Percentiles rank a stretch among this genome's conserved stretches.
phyloP scores from a whole-genome alignment of 2,888 invertebrate species.

The Drosophila anceps region DNA sequence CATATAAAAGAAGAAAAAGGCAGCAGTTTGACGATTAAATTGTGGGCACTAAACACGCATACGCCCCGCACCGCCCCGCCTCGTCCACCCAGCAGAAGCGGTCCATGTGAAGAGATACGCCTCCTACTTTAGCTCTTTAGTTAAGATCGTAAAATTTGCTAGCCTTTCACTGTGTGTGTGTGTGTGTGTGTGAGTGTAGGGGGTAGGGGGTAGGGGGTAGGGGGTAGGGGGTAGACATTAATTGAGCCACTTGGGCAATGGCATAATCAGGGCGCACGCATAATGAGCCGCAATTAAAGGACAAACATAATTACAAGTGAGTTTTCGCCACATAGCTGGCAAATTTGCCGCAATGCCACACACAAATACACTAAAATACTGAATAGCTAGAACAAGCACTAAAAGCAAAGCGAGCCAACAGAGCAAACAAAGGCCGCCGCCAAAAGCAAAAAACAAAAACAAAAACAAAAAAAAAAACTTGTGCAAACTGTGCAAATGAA shows the following conservation, averaged over 20 bases:
- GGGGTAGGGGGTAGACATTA: slow-evolving; percentile 67
- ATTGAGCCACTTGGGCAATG: slow-evolving; percentile 77
- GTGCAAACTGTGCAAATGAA: slow-evolving; percentile 77
- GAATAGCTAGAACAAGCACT: slow-evolving; percentile 18
- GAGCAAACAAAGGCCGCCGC: slow-evolving; percentile 47
- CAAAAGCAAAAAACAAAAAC: neutral
- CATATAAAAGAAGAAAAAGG: slow-evolving; percentile 19
- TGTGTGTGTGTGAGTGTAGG: slow-evolving; percentile 3
- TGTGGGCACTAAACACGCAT: slow-evolving; percentile 55
- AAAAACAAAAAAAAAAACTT: slow-evolving; percentile 33
- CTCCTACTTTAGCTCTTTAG: slow-evolving; percentile 18
- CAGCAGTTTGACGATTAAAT: slow-evolving; percentile 42
- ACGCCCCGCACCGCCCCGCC: neutral
- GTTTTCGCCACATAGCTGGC: slow-evolving; percentile 35
- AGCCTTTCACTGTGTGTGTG: slow-evolving; percentile 2
- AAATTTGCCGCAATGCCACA: slow-evolving; percentile 14
- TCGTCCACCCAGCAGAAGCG: neutral
- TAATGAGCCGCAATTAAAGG: slow-evolving; percentile 78
- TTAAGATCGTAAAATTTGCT: slow-evolving; percentile 27
- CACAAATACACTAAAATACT: slow-evolving; percentile 12
- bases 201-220: too few species aligned
- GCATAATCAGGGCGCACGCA: slow-evolving; percentile 75
- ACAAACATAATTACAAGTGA: slow-evolving; percentile 76
- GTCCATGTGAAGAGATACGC: slow-evolving; percentile 20
- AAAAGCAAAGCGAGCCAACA: slow-evolving; percentile 24